These are phyloP conservation scores for Carapus acus DNA, from an alignment of 2,797 vertebrate species.

Conservation along the genomic window DNA sequence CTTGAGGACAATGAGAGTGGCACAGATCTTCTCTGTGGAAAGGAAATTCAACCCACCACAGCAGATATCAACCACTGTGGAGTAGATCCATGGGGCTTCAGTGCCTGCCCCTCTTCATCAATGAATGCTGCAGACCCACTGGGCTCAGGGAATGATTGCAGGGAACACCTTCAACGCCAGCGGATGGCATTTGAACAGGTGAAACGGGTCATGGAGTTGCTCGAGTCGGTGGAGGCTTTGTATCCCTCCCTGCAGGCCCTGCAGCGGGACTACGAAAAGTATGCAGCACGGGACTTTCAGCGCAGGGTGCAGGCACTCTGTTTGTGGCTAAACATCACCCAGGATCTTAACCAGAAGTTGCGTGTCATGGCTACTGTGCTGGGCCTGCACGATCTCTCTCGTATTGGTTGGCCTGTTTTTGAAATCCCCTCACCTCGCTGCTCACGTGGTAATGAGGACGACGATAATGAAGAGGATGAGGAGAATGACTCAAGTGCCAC, in stretches of 20 bases:
- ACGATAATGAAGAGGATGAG: conserved; percentile 73
- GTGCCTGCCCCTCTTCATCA: conserved; percentile 53
- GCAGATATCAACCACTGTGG: conserved; percentile 74
- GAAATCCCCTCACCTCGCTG: conserved; percentile 93
- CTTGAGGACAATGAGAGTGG: conserved; percentile 27
- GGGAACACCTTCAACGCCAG: conserved; percentile 89
- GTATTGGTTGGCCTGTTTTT: conserved; percentile 98
- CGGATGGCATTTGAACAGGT: conserved; percentile 95
- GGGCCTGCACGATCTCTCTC: conserved; percentile 89
- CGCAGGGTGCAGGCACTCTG: conserved; percentile 99
- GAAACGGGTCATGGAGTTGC: conserved; percentile 90
- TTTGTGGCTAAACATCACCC: conserved; percentile 97
- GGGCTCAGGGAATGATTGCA: conserved; percentile 72
- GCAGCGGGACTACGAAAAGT: conserved; percentile 95
- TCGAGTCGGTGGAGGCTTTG: conserved; percentile 96
- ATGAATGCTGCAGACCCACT: conserved; percentile 68
- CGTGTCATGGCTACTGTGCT: conserved; percentile 97
- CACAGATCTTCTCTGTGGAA: conserved; percentile 34
- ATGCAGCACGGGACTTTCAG: conserved; percentile 94
- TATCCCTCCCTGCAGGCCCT: conserved; percentile 96
- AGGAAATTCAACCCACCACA: conserved; percentile 44
- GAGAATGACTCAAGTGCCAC: conserved; percentile 76
- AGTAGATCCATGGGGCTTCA: conserved; percentile 67
- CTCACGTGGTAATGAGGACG: conserved; percentile 79
- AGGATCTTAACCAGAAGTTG: conserved; percentile 98